A percentile compares a stretch with the other conserved stretches of the same genome.
These are phyloP conservation scores for Ichneumon xanthorius DNA, from an alignment of 2,888 invertebrate genomes.

Conservation along the genomic window DNA sequence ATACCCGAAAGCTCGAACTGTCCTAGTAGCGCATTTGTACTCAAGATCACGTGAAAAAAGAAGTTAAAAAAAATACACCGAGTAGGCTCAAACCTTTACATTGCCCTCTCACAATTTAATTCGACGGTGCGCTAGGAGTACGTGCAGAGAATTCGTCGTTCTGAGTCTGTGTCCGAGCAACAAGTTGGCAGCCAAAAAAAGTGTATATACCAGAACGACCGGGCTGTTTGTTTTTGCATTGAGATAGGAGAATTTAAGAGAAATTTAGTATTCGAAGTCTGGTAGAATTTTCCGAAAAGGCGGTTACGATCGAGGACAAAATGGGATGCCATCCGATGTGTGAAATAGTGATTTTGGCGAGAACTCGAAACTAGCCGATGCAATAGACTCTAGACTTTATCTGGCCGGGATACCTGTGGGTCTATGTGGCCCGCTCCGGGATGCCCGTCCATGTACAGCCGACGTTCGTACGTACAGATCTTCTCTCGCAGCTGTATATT, in stretches of 20 bases:
- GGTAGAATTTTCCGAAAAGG: not conserved
- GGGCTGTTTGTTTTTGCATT: not conserved
- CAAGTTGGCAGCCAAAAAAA: not conserved
- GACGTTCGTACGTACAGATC: slow-evolving; percentile 10
- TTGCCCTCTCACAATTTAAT: not conserved
- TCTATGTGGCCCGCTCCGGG: slow-evolving; percentile 23
- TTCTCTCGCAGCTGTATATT: slow-evolving; percentile 15
- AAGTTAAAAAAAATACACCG: not conserved
- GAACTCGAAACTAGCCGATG: not conserved
- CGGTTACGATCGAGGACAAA: not conserved
- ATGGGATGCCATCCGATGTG: not conserved
- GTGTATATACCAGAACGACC: not conserved
- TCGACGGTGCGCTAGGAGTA: not conserved
- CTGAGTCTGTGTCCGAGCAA: not conserved
- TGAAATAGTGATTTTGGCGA: not conserved
- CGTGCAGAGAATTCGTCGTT: not conserved
- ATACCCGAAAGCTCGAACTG: not conserved
- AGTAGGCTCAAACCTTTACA: not conserved
- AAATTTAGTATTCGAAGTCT: not conserved
- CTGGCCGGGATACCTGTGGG: slow-evolving; percentile 23
- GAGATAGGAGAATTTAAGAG: not conserved
- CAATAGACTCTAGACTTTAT: slow-evolving; percentile 38
- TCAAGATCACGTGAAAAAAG: not conserved
- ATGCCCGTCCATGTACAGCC: slow-evolving; percentile 29
- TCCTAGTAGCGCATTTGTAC: not conserved